Evolutionary conservation across 2,113 vertebrate genomes (phyloP).

Genomic region (Talpa occidentalis): DNA sequence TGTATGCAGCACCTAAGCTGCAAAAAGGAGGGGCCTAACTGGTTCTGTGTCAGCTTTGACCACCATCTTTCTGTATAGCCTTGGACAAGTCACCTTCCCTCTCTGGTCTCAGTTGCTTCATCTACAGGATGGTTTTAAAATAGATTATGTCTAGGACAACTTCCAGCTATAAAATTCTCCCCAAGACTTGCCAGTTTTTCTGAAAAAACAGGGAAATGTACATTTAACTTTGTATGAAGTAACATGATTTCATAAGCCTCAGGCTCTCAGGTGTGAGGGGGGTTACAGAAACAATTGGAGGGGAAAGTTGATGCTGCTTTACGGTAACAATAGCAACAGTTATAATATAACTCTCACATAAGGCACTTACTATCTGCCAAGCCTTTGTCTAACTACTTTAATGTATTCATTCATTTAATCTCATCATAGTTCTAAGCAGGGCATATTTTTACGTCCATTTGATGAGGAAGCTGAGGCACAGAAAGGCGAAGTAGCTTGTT

Average conservation of each 20-base stretch:
- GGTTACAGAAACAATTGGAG: neutral
- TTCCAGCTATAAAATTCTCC: neutral
- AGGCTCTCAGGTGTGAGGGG: neutral
- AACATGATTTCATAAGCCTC: neutral
- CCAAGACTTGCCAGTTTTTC: neutral
- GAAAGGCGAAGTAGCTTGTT: neutral
- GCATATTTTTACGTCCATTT: neutral
- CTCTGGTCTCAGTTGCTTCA: neutral
- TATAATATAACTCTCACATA: no score
- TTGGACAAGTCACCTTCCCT: neutral
- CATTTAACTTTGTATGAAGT: neutral
- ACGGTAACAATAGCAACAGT: neutral
- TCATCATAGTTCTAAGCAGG: neutral
- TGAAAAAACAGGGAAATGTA: neutral
- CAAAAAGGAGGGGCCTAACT: accelerated
- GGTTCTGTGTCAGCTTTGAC: neutral
- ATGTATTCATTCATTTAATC: neutral
- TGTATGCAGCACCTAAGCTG: neutral
- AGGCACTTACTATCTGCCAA: neutral
- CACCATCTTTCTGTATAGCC: neutral
- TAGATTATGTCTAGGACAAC: neutral
- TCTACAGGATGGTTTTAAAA: neutral
- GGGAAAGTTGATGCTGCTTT: neutral
- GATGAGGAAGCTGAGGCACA: neutral
- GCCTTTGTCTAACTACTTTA: neutral